Base-by-base conservation (phyloP, 2,888 invertebrate species). In the Lingula anatina region DNA sequence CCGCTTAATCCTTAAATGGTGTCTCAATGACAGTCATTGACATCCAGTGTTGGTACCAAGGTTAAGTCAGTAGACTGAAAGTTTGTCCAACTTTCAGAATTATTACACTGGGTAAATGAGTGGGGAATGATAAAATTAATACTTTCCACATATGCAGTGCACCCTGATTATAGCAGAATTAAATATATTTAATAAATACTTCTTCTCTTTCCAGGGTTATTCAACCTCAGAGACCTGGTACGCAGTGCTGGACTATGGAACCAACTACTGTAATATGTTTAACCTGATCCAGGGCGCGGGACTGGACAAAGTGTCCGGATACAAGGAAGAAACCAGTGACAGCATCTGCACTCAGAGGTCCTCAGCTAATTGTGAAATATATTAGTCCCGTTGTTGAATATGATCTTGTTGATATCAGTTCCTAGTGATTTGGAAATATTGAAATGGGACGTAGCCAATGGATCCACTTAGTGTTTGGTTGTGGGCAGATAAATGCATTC, bases 181-280 rank as follows among this genome's bases (percentile, higher is more conserved):
- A n/a, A n/a, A n/a, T n/a, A n/a, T n/a, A n/a, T n/a, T n/a, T n/a
- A n/a, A n/a, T n/a, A n/a, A n/a, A n/a, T n/a, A n/a, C n/a, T n/a
- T n/a, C n/a, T n/a, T 25, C 4, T 44, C 25, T 25, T 51, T 60
- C 3, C 54, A 71, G 71, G 73, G 70, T 37, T 54, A 61, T 37
- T 71, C 71, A 18, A 59, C 58, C 2, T 73, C 72, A 7, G 61
- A 71, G 45, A 62, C 64, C 0, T 73, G 73, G 73, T 73, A 72
- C 55, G 73, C 73, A 28, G 55, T 70, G 1, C 54, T 72, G 9
- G 73, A 73, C 49, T 64, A 60, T 51, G 62, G 68, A 20, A 72
- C 71, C 12, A 73, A 73, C 56, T 73, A 73, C 56, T 73, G 73
- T 46, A 73, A 73, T 46, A 62, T 74, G 35, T 59, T 64, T 42